A percentile compares a stretch with the other conserved stretches of the same genome.
Conservation (phyloP, 1,140 invertebrate species). For the Lineus longissimus region DNA sequence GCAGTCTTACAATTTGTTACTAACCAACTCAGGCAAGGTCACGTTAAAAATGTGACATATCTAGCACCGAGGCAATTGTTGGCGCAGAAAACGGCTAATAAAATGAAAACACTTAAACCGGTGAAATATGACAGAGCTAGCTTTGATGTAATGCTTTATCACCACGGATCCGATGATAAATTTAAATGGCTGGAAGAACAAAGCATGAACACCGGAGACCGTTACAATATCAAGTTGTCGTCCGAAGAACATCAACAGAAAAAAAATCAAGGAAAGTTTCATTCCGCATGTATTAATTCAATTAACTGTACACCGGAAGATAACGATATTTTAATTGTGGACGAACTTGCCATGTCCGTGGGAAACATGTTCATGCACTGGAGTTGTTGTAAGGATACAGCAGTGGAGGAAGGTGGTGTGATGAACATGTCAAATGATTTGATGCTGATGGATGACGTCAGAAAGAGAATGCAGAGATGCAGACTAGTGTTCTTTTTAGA, state of each 20-base stretch:
- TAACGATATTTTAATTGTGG: neutral
- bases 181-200: neutral
- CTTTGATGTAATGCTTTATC: neutral
- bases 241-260: neutral
- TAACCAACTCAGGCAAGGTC: neutral
- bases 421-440: constrained; percentile 1
- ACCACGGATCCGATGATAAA: neutral
- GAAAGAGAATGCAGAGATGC: neutral
- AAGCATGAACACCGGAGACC: neutral
- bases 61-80: neutral
- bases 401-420: neutral
- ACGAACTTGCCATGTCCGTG: constrained; percentile 1
- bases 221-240: neutral
- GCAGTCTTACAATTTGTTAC: neutral
- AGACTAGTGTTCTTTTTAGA: constrained; percentile 1
- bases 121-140: neutral
- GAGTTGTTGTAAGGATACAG: neutral
- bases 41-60: neutral
- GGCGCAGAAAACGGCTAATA: neutral
- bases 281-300: neutral
- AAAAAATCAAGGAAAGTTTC: neutral
- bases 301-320: neutral
- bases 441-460: neutral
- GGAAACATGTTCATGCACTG: neutral
- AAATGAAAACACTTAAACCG: neutral